Base-by-base conservation (phyloP, 2,888 invertebrate genomes). In the Nomada lathburiana region DNA sequence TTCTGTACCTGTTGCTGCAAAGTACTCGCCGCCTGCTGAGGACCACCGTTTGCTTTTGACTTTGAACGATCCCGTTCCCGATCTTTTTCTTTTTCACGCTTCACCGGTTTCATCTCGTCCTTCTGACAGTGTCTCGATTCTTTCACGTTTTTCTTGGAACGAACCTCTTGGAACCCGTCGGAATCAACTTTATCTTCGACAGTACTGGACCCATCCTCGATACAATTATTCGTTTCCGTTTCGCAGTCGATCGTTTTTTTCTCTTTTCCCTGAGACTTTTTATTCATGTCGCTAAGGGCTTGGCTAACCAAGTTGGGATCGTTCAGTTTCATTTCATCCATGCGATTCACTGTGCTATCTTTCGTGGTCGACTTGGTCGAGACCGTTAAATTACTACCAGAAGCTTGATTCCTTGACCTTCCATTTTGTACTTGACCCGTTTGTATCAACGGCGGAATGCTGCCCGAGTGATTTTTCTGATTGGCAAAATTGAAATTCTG, bases 151-250 rank as follows among this genome's bases (percentile, higher is more conserved):
- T 97, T 97, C 93, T 97, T 97, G 74, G 97, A 97, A 78, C 97
- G 96, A 10, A 98, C 98, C 93, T 98, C 98, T 94, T 97, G 97
- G 94, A 98, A 97, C 67, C 97, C 97, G 90, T 96, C 96, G 72
- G 96, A 95, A 76, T 96, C 95, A 9, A 93, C 76, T 59, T 93
- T 91, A 42, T 93, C 93, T 53, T 94, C 94, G 2, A 80, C 88
- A 92, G 94, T 88, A 90, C 94, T 89, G 90, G 94, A 87, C 91
- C 94, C 91, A 92, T 95, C 88, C 11, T 90, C 90, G 55, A 85
- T 94, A 92, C 94, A 95, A 89, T 95, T 95, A 88, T 95, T 95
- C 72, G 95, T 93, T 86, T 95, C 95, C 76, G 94, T 94, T 76
- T 95, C 95, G 47, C 94, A 94, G 80, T 95, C 93, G n/a, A 94